Base-by-base conservation (phyloP, 1,140 invertebrate genomes). In the Episyrphus balteatus region DNA sequence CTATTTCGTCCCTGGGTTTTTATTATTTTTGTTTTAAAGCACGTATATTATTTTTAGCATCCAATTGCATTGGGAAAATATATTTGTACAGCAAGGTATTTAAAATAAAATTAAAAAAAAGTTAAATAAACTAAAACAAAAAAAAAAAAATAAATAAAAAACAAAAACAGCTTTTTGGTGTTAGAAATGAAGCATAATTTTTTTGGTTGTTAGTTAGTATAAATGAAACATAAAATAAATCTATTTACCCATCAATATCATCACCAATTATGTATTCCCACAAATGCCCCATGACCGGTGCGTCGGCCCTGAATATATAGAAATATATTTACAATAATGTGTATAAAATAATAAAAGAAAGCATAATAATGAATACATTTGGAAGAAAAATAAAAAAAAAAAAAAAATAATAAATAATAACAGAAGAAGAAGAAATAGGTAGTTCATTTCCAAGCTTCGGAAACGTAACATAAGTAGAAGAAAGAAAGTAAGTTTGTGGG, bases 271-370 rank as follows among this genome's bases (percentile, higher is more conserved):
- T 75, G 73, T 81, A 83, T 78, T 97, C 93, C 92, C 91, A 95
- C 53, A 90, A 71, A 75, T 94, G 88, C 58, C 84, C 90, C 82
- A 95, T 84, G 57, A 96, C 83, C 55, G 92, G 91, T 61, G 92
- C 92, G 80, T 98, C 92, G 58, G 91, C 92, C 92, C 92, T 92
- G 70, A 51, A 75, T 76, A 55, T 59, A 12, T 21, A 38, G 21
- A 26, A 26, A 26, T 26, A 26, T 26, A 26, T 26, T 26, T 26
- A 26, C 21, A 26, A 5, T 26, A 70, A 46, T 59, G 66, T 51
- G 59, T 51, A 50, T 54, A 59, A 52, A 15, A 55, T 44, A 53
- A 48, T 42, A 51, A 33, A 32, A 15, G 43, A 43, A 43, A 42
- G 17, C 19, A 42, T n/a, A 12, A 21, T 3, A 5, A 21, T 17